phyloP scores from a whole-genome alignment of 2,888 invertebrate species.

The Petrolisthes cinctipes region DNA sequence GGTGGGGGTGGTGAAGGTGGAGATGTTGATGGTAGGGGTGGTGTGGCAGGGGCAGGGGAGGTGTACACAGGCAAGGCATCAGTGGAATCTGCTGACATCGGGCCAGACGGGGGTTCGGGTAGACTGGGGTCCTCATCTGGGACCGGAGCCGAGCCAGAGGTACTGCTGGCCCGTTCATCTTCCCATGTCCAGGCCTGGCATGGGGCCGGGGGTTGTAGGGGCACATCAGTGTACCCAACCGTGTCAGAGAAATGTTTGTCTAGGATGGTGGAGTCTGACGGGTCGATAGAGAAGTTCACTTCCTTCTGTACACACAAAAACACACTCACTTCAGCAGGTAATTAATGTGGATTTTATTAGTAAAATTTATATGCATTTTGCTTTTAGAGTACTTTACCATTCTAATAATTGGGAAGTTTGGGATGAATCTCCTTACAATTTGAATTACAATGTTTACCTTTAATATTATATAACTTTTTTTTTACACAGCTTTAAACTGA shows the following conservation, averaged over 20 bases:
- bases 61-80: constrained; percentile 9
- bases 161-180: constrained; percentile 27
- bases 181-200: constrained; percentile 48
- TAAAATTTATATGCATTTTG: too few species aligned
- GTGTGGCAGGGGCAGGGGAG: constrained; percentile 13
- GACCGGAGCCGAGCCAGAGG: neutral
- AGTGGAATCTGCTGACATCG: neutral
- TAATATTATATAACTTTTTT: too few species aligned
- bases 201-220: constrained; percentile 50
- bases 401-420: too few species aligned
- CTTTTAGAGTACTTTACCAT: too few species aligned
- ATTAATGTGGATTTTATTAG: too few species aligned
- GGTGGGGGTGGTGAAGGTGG: neutral
- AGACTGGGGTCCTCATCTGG: constrained; percentile 32
- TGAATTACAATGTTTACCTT: too few species aligned
- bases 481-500: too few species aligned
- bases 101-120: constrained; percentile 13
- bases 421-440: too few species aligned
- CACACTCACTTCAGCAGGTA: too few species aligned
- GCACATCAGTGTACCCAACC: constrained; percentile 60
- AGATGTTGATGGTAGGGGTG: constrained; percentile 9
- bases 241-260: constrained; percentile 64
- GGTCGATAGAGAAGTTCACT: constrained; percentile 71
- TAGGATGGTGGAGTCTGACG: constrained; percentile 58
- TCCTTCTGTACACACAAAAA: constrained; percentile 70